Base-by-base conservation (phyloP, 2,888 invertebrate genomes). In the Tenthredo livida region DNA sequence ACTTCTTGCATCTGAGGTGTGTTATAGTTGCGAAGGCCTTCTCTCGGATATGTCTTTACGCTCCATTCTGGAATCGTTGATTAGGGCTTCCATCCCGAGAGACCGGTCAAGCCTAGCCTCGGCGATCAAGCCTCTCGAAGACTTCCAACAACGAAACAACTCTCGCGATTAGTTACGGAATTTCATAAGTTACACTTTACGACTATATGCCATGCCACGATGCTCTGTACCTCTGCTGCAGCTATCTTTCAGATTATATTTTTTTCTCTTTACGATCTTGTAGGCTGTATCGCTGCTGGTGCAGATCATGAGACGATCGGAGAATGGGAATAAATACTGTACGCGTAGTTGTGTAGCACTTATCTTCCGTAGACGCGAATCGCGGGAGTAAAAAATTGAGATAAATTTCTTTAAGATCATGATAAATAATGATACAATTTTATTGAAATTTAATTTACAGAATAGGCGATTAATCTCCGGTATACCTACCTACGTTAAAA, bases 41-140 rank as follows among this genome's bases (percentile, higher is more conserved):
- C 0, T 9, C 25, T 21, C 21, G n/a, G 40, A 2, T n/a, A 40
- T 40, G 61, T 40, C 80, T 80, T 80, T 80, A 80, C 80, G 80
- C 84, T 85, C 80, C 77, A 85, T 77, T 83, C 85, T 78, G 77
- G 85, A 86, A 85, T 87, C 86, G 87, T 87, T 87, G 88, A 88
- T 88, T 88, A 88, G 86, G 84, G 82, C 85, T 75, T 80, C 73
- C 83, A 70, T 37, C 65, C 75, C 75, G 73, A 73, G 43, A 73
- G 54, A 54, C n/a, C 54, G 54, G 54, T 54, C 54, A n/a, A 50
- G 54, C n/a, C 54, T 54, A 54, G 54, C 54, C 54, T 54, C 54
- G 83, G 17, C 21, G 70, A 70, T 70, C 70, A 50, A 50, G 40
- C 78, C 37, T 37, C 33, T 25, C 25, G 50, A 33, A 21, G 54